Evolutionary conservation across 2,113 vertebrate species (phyloP).

Genomic region (Mesoclemmys tuberculata): DNA sequence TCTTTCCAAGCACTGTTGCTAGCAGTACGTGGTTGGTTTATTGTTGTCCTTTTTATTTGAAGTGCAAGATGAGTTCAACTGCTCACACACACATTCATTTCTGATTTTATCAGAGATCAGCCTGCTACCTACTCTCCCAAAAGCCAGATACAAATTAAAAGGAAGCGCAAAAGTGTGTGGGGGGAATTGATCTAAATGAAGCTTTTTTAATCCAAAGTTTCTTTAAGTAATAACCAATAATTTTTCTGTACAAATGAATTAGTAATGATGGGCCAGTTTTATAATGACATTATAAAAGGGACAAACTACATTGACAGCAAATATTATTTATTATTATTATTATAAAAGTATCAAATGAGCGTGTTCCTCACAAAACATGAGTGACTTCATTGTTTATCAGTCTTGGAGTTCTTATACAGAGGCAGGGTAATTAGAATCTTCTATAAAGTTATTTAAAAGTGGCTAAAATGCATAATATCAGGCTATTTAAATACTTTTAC

Average conservation of each 20-base stretch:
- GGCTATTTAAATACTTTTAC: neutral
- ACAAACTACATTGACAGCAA: neutral
- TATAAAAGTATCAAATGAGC: neutral
- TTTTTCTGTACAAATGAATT: neutral
- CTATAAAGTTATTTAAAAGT: neutral
- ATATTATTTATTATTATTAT: neutral
- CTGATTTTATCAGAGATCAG: neutral
- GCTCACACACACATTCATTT: neutral
- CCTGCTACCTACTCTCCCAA: neutral
- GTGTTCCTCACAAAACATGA: neutral
- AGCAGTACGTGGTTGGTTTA: neutral
- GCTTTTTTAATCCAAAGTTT: neutral
- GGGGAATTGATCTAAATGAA: neutral
- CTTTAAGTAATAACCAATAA: neutral
- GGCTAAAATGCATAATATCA: neutral
- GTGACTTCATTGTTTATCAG: neutral
- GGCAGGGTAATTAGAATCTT: neutral
- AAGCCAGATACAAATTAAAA: neutral
- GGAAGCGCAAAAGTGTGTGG: neutral
- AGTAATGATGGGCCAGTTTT: neutral
- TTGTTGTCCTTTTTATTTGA: neutral
- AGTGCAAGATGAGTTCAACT: neutral
- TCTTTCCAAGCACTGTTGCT: neutral
- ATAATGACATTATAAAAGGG: neutral
- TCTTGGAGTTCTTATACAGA: neutral